Conservation (phyloP, 2,888 invertebrate genomes). For the Dasypolia templi region DNA sequence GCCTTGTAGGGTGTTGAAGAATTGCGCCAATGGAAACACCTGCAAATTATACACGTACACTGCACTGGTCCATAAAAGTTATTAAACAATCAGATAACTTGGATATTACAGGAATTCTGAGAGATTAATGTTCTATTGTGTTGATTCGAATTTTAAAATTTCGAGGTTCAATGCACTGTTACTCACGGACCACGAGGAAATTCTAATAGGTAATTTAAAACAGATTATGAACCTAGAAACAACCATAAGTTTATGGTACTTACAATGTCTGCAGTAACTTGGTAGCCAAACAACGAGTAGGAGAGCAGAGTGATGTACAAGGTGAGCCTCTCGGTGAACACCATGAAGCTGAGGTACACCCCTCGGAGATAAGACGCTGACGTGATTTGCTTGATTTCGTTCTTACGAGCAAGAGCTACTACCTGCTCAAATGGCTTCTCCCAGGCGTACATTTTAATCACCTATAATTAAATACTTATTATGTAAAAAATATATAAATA, state of each 20-base stretch:
- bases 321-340: conserved; percentile 96
- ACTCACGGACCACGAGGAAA: background rate
- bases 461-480: conserved; percentile 86
- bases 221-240: background rate
- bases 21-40: conserved; percentile 92
- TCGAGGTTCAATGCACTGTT: too few species aligned
- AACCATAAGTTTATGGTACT: conserved; percentile 64
- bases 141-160: background rate
- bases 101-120: background rate
- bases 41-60: conserved; percentile 77
- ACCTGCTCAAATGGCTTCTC: conserved; percentile 96
- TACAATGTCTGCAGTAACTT: conserved; percentile 90
- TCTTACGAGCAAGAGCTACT: conserved; percentile 94
- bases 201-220: background rate
- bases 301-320: conserved; percentile 95
- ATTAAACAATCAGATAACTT: background rate
- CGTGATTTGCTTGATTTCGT: conserved; percentile 91
- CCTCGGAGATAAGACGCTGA: conserved; percentile 92
- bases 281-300: conserved; percentile 93
- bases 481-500: conserved; percentile 5
- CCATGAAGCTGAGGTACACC: conserved; percentile 93
- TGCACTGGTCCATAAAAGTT: conserved; percentile 33
- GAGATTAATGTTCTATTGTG: background rate
- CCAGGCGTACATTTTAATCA: conserved; percentile 99
- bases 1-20: conserved; percentile 91